Conservation (phyloP, 2,113 vertebrate species). For the Mesoclemmys tuberculata region DNA sequence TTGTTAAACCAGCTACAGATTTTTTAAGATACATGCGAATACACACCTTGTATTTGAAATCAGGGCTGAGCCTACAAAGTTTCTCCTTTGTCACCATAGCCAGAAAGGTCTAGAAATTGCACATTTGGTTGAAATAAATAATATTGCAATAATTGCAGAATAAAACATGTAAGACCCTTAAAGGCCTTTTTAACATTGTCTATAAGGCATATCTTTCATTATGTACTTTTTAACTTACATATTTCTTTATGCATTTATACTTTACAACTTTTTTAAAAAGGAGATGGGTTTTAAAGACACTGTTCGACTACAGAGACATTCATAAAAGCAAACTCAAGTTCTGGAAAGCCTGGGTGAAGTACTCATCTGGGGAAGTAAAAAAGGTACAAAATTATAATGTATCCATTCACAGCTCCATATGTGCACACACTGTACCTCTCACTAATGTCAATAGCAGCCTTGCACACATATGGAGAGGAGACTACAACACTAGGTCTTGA, state of each 20-base stretch:
- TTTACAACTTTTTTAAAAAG: background rate
- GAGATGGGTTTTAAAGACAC: constrained; percentile 12
- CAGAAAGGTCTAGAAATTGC: constrained; percentile 24
- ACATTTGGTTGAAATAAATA: too few relatives aligned
- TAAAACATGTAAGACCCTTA: constrained; percentile 26
- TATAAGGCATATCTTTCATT: background rate
- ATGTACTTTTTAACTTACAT: background rate
- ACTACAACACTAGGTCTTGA: background rate
- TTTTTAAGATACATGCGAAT: constrained; percentile 26
- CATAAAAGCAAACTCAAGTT: background rate
- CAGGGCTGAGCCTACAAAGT: constrained; percentile 16
- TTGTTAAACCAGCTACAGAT: constrained; percentile 30
- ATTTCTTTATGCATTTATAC: constrained; percentile 12
- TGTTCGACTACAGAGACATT: background rate
- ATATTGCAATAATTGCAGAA: too few relatives aligned
- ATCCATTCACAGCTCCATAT: background rate
- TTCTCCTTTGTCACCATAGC: background rate
- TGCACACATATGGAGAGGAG: background rate
- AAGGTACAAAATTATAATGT: background rate
- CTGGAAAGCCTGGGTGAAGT: background rate
- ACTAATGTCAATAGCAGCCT: background rate
- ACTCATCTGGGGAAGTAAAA: background rate
- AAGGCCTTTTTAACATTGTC: background rate
- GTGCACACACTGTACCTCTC: background rate
- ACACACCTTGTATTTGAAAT: background rate